These are phyloP conservation scores for Lepidocyrtoides sp. DNA, from an alignment of 2,888 invertebrate genomes.

Conservation along the genomic window DNA sequence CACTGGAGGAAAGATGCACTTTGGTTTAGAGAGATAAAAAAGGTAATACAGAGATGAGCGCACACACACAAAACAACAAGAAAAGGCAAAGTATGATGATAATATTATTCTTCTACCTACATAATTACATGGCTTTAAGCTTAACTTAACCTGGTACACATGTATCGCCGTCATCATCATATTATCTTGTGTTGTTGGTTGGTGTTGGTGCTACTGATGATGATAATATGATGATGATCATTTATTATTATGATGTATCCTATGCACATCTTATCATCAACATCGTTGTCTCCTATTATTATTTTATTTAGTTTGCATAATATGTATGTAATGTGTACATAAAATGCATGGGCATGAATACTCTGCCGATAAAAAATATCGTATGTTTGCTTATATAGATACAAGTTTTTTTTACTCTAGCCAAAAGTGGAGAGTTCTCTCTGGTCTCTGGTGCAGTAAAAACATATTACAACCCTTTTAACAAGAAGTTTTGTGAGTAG, in stretches of 20 bases:
- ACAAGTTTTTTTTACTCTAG: not conserved
- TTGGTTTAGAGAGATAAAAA: conserved; percentile 22
- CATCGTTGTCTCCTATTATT: conserved; percentile 7
- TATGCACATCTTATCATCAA: conserved; percentile 62
- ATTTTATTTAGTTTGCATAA: conserved; percentile 42
- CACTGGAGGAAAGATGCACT: conserved; percentile 65
- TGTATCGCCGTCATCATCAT: conserved; percentile 33
- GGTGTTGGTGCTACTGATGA: not conserved
- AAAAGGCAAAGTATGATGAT: conserved; percentile 17
- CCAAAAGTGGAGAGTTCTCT: not conserved
- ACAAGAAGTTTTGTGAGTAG: conserved; percentile 6
- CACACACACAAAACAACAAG: not conserved
- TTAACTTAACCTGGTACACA: conserved; percentile 61
- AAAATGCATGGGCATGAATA: conserved; percentile 53
- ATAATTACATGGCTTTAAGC: conserved; percentile 62
- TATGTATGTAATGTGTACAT: conserved; percentile 46
- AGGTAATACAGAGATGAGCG: not conserved
- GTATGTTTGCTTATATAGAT: not conserved
- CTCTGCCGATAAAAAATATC: not conserved
- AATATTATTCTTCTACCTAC: conserved; percentile 21
- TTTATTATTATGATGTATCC: conserved; percentile 6
- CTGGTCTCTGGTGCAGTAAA: conserved; percentile 28
- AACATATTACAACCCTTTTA: conserved; percentile 28
- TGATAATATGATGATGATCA: conserved; percentile 8
- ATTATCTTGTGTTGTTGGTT: not conserved